Evolutionary conservation across 2,113 vertebrate species (phyloP).

Genomic region (Tyto alba): DNA sequence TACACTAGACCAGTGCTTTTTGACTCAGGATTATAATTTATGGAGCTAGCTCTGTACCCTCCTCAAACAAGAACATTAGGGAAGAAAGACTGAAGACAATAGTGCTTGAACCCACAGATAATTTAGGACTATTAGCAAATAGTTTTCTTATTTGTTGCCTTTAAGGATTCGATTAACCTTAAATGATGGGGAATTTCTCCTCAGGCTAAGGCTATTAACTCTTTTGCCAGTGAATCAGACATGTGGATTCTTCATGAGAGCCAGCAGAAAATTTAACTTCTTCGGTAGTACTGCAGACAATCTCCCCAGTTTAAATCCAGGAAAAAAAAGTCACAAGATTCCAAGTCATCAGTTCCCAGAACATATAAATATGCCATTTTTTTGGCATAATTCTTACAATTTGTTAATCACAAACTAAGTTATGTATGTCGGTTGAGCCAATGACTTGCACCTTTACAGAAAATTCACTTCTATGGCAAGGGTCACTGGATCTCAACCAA

Average conservation of each 20-base stretch:
- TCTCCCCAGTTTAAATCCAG: neutral
- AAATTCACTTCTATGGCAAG: neutral
- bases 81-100: neutral
- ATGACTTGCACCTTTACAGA: neutral
- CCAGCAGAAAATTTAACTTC: neutral
- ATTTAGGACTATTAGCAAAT: neutral
- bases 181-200: neutral
- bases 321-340: neutral
- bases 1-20: neutral
- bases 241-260: neutral
- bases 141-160: neutral
- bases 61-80: neutral
- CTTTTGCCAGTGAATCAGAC: neutral
- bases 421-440: neutral
- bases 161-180: neutral
- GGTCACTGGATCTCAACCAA: neutral
- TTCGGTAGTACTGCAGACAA: neutral
- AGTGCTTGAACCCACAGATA: neutral
- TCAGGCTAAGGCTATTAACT: neutral
- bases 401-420: neutral
- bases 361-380: rapidly evolving
- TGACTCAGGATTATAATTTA: neutral
- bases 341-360: neutral
- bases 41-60: neutral
- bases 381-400: neutral